Evolutionary conservation across 2,113 vertebrate species (phyloP), one percentile per base, ranked within the genome.

Genomic region (Triplophysa tibetana): DNA sequence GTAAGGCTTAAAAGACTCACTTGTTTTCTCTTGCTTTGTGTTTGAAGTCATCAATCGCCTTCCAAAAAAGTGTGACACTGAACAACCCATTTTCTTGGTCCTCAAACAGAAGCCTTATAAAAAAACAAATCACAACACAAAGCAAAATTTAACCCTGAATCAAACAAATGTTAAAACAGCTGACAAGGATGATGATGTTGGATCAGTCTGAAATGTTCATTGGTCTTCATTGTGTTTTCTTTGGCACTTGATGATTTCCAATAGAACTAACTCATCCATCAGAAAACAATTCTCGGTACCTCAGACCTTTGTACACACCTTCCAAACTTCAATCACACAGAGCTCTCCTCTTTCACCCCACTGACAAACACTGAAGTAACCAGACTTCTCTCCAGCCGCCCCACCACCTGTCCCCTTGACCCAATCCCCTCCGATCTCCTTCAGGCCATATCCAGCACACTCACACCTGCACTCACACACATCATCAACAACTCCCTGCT

Each of bases 1-100:
- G 3, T 33, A 4, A 70, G 56, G 12, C 24, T 69, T 56, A 19
- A 74, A 17, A 63, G 4, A 75, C 95, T 94, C 93, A 99, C 97
- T 97, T 98, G 88, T 94, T 95, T 89, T 98, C 96, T 88, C 96
- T 93, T 87, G 96, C 97, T 93, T 98, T 97, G 89, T 96, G 96
- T 84, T 94, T 95, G 91, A 99, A 99, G 91, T 98, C 97, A 88
- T 98, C 97, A 1, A 97, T 92, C 26, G 96, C 97, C 93, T 98
- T 98, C 84, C 93, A 93, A 88, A 99, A 99, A 72, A 98, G 93
- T 50, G 97, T 98, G 77, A 98, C 95, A 0, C 94, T 96, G 88
- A 96, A 98, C 76, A 99, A 93, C 70, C 97, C 97, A 78, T 95
- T 97, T 75, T 98, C 97, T 77, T 94, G 92, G 90, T 99, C 97